Evolutionary conservation across 2,888 invertebrate species (phyloP).

Genomic region (Aleiodes alternator): DNA sequence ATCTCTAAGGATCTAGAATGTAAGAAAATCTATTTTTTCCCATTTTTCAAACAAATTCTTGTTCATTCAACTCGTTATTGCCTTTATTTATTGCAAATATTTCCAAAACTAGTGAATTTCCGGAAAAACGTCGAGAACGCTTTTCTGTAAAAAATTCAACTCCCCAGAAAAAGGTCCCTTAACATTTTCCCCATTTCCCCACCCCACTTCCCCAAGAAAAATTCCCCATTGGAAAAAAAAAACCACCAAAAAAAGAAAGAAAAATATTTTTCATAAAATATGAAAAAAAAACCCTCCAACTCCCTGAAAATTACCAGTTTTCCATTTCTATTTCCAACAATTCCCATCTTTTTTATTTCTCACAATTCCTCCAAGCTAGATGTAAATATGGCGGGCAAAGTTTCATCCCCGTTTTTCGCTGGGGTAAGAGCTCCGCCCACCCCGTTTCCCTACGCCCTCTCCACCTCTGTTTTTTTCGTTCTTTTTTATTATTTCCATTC

Average conservation of each 20-base stretch:
- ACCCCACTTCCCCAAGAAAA: neutral
- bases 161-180: no score
- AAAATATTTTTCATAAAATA: neutral
- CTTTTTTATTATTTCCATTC: neutral
- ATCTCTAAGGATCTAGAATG: no score
- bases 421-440: constrained; percentile 60
- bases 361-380: constrained; percentile 55
- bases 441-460: constrained; percentile 48
- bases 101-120: no score
- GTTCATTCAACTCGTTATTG: no score
- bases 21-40: no score
- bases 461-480: constrained; percentile 39
- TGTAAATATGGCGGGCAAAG: constrained; percentile 73
- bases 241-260: neutral
- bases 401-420: constrained; percentile 68
- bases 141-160: no score
- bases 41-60: no score
- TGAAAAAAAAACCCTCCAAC: neutral
- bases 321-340: constrained; percentile 34
- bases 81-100: no score
- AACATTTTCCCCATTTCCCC: neutral
- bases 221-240: neutral
- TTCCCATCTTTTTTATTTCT: constrained; percentile 38
- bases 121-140: no score
- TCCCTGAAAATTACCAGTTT: constrained; percentile 31